Conservation (phyloP, 2,888 invertebrate genomes). For the Malacosoma neustria region DNA sequence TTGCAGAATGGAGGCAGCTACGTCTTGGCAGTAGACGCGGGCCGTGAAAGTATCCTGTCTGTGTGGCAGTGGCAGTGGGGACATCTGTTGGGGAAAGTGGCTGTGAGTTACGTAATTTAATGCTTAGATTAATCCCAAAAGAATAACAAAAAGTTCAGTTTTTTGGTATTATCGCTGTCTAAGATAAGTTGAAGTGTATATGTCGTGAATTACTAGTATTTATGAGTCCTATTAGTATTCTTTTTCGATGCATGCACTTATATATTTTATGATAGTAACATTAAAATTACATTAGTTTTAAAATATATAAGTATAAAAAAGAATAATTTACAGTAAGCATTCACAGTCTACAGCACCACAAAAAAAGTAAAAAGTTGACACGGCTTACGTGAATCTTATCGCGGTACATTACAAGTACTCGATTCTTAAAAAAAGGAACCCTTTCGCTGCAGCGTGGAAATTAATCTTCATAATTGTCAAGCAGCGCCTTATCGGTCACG, state of each 20-base stretch:
- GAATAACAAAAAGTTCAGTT: too few relatives aligned
- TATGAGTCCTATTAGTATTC: too few relatives aligned
- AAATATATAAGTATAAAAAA: not conserved
- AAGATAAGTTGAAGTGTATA: too few relatives aligned
- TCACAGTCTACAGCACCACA: too few relatives aligned
- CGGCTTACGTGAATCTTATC: not conserved
- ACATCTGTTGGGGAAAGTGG: constrained; percentile 93
- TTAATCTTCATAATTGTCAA: constrained; percentile 2
- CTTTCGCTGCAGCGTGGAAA: constrained; percentile 2
- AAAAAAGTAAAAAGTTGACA: too few relatives aligned
- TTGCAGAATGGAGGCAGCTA: constrained; percentile 91
- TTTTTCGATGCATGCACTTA: too few relatives aligned
- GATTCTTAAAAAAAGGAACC: not conserved
- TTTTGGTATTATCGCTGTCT: too few relatives aligned
- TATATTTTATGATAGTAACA: too few relatives aligned
- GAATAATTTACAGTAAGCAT: not conserved
- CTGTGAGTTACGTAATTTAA: constrained; percentile 86
- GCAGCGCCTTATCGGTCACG: constrained; percentile 9
- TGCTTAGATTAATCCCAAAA: too few relatives aligned
- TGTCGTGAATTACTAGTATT: too few relatives aligned
- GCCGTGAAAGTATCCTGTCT: constrained; percentile 90
- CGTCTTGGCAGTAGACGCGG: constrained; percentile 91
- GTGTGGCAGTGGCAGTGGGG: constrained; percentile 98
- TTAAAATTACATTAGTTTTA: not conserved
- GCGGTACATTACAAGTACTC: not conserved